phyloP scores from a whole-genome alignment of 2,113 vertebrate species.

The Hemiscyllium ocellatum region DNA sequence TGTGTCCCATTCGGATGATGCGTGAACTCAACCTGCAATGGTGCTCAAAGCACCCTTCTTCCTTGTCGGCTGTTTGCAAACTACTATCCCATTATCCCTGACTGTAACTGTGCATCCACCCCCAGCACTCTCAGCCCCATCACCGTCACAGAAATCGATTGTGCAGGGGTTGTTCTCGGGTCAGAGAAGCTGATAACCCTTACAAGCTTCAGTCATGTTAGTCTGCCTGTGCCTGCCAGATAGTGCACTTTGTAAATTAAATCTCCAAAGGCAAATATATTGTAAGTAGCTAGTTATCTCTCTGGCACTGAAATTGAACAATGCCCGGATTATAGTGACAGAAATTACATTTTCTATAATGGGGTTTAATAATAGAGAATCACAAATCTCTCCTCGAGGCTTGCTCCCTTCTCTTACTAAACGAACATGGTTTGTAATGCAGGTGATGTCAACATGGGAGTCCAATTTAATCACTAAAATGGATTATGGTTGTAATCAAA shows the following conservation, averaged over 20 bases:
- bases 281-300: constrained; percentile 81
- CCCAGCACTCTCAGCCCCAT: neutral
- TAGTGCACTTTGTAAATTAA: constrained; percentile 79
- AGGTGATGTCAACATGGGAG: constrained; percentile 63
- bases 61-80: neutral
- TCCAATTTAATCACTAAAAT: constrained; percentile 69
- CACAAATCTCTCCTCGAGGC: constrained; percentile 67
- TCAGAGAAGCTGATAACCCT: constrained; percentile 85
- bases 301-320: constrained; percentile 82
- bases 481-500: constrained; percentile 73
- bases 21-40: neutral
- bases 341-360: constrained; percentile 87
- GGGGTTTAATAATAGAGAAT: constrained; percentile 70
- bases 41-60: neutral
- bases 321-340: constrained; percentile 88
- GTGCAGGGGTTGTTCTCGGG: constrained; percentile 67
- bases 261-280: constrained; percentile 83
- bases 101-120: neutral
- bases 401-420: constrained; percentile 48
- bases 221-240: constrained; percentile 62
- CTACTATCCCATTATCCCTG: neutral
- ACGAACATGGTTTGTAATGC: constrained; percentile 61
- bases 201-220: constrained; percentile 70
- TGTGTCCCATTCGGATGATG: neutral
- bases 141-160: constrained; percentile 70